Base-by-base conservation (phyloP, 2,113 vertebrate genomes). In the Callipepla squamata region DNA sequence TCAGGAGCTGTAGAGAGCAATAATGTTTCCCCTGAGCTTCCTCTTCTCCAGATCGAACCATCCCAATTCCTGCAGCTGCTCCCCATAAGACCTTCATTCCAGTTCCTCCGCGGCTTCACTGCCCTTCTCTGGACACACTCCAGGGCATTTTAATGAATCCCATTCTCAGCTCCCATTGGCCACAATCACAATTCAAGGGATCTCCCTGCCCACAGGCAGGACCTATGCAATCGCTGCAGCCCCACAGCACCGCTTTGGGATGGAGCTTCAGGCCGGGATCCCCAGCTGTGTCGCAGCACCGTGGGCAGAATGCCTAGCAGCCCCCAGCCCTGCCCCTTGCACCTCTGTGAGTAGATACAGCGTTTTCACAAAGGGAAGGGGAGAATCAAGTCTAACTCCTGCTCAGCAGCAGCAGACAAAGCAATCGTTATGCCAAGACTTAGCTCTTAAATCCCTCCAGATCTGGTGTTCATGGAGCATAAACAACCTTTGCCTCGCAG, bases 361-460 rank as follows among this genome's bases (percentile, higher is more conserved):
- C 79, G 9, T 65, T 82, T 85, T 70, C 38, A 51, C 76, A 44
- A 70, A 70, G 66, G 47, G 58, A 63, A n/a, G 51, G 44, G 51
- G 53, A 25, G 13, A 67, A 32, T 22, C 51, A 62, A 80, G 82
- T 76, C 82, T 70, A 11, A 67, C 83, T 88, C 88, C 88, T 26
- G 65, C 92, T 83, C 61, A 83, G 87, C 86, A 69, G 92, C 91
- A 61, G 84, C 81, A 82, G 89, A 94, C 95, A 95, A 96, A 95
- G 94, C 91, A n/a, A 77, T 93, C 75, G 30, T 96, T 94, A 95
- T 94, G 94, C 94, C 95, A 93, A 95, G 93, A 87, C 80, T 96
- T 95, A 95, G 85, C 93, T 92, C 90, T 86, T 74, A 96, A 95
- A 96, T 94, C 96, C 96, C 92, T 86, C 95, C 62, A 94, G 96